Evolutionary conservation across 2,113 vertebrate genomes (phyloP).

Genomic region (Cavia porcellus): DNA sequence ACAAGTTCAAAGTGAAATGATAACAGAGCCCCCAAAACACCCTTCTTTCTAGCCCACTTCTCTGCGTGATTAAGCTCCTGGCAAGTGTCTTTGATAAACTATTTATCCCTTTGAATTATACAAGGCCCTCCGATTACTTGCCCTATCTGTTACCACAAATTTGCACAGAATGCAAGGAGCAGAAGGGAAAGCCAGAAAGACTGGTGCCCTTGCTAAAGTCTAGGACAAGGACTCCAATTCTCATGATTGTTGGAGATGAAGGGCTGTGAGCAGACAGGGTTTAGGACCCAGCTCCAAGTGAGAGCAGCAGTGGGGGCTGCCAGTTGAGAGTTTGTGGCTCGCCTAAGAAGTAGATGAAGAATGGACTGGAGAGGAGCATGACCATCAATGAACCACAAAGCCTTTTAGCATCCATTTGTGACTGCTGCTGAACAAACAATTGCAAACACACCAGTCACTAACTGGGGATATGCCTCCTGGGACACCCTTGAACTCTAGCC

Average conservation of each 20-base stretch:
- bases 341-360: slow-evolving; percentile 85
- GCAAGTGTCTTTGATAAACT: neutral
- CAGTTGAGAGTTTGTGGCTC: slow-evolving; percentile 71
- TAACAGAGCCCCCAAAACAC: too few relatives aligned
- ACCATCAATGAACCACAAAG: slow-evolving; percentile 91
- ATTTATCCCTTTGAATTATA: neutral
- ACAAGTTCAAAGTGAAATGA: neutral
- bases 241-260: neutral
- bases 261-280: slow-evolving; percentile 48
- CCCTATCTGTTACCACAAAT: neutral
- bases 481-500: slow-evolving; percentile 83
- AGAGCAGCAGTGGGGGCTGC: slow-evolving; percentile 31
- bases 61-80: neutral
- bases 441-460: slow-evolving; percentile 84
- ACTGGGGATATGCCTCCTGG: slow-evolving; percentile 76
- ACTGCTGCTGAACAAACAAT: slow-evolving; percentile 89
- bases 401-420: slow-evolving; percentile 91
- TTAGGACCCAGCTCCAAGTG: slow-evolving; percentile 79
- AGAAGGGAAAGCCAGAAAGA: neutral
- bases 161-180: neutral
- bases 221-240: neutral
- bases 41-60: neutral
- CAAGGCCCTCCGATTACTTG: too few relatives aligned
- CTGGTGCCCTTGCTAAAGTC: neutral
- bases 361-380: slow-evolving; percentile 84